Base-by-base conservation (phyloP, 2,888 invertebrate species). In the Cephus nigrinus region DNA sequence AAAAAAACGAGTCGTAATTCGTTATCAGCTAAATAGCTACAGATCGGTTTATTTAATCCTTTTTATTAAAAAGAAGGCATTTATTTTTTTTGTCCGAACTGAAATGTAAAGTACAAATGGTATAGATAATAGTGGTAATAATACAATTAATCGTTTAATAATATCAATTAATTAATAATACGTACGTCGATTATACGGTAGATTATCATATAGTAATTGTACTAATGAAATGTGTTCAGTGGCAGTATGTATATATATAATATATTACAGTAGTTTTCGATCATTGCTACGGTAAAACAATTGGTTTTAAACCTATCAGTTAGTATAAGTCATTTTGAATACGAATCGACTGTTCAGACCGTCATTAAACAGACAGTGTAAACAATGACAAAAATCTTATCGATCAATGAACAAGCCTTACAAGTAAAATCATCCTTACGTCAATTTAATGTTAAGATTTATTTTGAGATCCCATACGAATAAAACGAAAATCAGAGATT, bases 31-130 rank as follows among this genome's bases (percentile, higher is more conserved):
- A 23, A 15, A 12, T 31, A 71, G 71, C 32, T 71, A 71, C 32
- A 71, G 12, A 71, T 71, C 31, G n/a, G 12, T 71, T 71, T 71
- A 71, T 82, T 84, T 84, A 78, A 75, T 80, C 75, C 79, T 81
- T 88, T 86, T 88, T 90, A 90, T 90, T 90, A 91, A 91, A 91
- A 91, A 90, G 90, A 91, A 91, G 91, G 91, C 91, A 91, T 91
- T 91, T 91, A 90, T 91, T 91, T 91, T 88, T 88, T 88, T 86
- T 79, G 84, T 85, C 79, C 75, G 84, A 91, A 91, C 90, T 88
- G 85, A 91, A 91, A 88, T 91, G 85, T 90, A 90, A 91, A 90
- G 90, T 91, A 91, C 91, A 91, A 91, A 91, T 90, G 85, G 89
- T 90, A 88, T 91, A 89, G 88, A 89, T 91, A 91, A 91, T 91